phyloP scores from a whole-genome alignment of 2,888 invertebrate genomes.

The Hymenopus coronatus region DNA sequence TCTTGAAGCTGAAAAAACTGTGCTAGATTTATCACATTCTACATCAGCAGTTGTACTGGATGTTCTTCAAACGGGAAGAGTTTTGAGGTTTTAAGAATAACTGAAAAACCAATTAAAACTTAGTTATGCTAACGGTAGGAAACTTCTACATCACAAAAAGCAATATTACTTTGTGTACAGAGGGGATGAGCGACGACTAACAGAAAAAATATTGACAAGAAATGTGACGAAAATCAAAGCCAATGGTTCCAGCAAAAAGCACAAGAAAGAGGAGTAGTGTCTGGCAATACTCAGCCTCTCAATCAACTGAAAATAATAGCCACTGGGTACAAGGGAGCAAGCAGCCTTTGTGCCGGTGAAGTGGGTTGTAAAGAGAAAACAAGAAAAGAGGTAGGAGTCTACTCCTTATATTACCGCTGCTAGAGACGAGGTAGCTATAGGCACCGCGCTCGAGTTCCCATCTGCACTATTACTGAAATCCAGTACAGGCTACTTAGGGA shows the following conservation, averaged over 20 bases:
- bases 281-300: background rate
- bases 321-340: background rate
- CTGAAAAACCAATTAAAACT: too few relatives aligned
- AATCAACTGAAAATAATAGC: slow-evolving; percentile 2
- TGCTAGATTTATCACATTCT: too few relatives aligned
- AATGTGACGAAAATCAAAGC: background rate
- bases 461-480: too few relatives aligned
- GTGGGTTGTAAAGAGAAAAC: background rate
- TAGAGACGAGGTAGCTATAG: background rate
- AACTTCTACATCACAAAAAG: too few relatives aligned
- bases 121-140: too few relatives aligned
- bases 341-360: background rate
- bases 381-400: background rate
- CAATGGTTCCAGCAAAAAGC: background rate
- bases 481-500: too few relatives aligned
- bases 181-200: background rate
- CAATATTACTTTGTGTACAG: background rate
- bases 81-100: too few relatives aligned
- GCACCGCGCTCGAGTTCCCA: too few relatives aligned
- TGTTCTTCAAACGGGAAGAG: too few relatives aligned
- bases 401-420: background rate
- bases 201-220: background rate
- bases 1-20: too few relatives aligned
- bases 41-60: too few relatives aligned
- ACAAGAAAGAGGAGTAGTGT: background rate